Percentiles rank a stretch among this genome's conserved stretches.
These are phyloP conservation scores for Pantherophis vulpinus DNA, from an alignment of 2,797 vertebrate species.

Conservation along the genomic window DNA sequence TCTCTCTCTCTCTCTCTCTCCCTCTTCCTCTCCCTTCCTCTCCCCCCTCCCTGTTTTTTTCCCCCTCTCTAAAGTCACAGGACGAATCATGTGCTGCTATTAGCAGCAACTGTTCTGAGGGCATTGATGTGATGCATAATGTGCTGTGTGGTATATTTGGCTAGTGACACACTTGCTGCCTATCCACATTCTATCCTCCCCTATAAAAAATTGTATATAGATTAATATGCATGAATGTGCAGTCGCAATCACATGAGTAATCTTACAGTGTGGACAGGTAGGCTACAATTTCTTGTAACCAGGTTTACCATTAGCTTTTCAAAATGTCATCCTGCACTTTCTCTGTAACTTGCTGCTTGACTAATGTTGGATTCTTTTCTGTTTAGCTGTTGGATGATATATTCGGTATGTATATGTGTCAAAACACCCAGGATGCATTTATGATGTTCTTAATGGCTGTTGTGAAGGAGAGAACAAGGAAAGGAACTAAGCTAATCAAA, in stretches of 20 bases:
- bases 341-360: neutral
- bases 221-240: neutral
- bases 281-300: neutral
- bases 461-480: neutral
- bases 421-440: neutral
- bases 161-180: neutral
- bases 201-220: neutral
- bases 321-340: constrained; percentile 4
- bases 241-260: neutral
- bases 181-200: neutral
- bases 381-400: neutral
- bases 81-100: rapidly evolving
- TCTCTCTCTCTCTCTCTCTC: neutral
- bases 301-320: neutral
- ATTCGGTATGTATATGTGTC: neutral
- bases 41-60: rapidly evolving
- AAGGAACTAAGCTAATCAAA: neutral
- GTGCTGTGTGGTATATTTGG: neutral
- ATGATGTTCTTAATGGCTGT: neutral
- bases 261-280: neutral
- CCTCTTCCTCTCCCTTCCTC: rapidly evolving
- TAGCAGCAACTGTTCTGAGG: neutral
- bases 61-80: rapidly evolving
- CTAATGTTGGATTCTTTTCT: neutral
- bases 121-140: neutral